Evolutionary conservation across 2,888 invertebrate genomes (phyloP).

Genomic region (Amblyjoppa fuscipennis): DNA sequence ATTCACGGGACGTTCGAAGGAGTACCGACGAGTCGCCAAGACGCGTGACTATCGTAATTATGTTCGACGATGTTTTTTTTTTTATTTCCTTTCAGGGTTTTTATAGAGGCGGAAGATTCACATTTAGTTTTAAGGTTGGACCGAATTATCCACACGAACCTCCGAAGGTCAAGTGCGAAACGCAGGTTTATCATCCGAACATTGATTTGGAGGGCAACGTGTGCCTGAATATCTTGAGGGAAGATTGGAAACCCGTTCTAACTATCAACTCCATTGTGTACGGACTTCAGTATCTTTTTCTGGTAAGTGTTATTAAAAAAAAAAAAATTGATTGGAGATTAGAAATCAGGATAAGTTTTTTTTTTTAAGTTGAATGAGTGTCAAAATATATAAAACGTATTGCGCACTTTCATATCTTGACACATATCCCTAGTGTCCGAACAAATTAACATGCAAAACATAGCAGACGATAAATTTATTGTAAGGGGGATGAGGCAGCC

Average conservation of each 20-base stretch:
- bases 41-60: not conserved
- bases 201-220: slow-evolving; percentile 99
- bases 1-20: not conserved
- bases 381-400: too few relatives aligned
- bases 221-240: slow-evolving; percentile 97
- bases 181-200: slow-evolving; percentile 98
- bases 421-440: not conserved
- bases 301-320: slow-evolving; percentile 87
- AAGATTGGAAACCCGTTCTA: slow-evolving; percentile 99
- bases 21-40: not conserved
- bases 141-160: slow-evolving; percentile 99
- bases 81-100: slow-evolving; percentile 89
- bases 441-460: not conserved
- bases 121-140: slow-evolving; percentile 99
- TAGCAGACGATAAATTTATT: not conserved
- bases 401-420: too few relatives aligned
- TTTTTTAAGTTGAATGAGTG: not conserved
- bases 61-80: not conserved
- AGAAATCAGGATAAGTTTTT: not conserved
- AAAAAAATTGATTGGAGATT: not conserved
- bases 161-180: slow-evolving; percentile 99
- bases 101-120: slow-evolving; percentile 96
- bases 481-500: not conserved
- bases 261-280: slow-evolving; percentile 99
- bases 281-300: slow-evolving; percentile 98